phyloP scores from a whole-genome alignment of 2,797 vertebrate species.

The Hipposideros larvatus region DNA sequence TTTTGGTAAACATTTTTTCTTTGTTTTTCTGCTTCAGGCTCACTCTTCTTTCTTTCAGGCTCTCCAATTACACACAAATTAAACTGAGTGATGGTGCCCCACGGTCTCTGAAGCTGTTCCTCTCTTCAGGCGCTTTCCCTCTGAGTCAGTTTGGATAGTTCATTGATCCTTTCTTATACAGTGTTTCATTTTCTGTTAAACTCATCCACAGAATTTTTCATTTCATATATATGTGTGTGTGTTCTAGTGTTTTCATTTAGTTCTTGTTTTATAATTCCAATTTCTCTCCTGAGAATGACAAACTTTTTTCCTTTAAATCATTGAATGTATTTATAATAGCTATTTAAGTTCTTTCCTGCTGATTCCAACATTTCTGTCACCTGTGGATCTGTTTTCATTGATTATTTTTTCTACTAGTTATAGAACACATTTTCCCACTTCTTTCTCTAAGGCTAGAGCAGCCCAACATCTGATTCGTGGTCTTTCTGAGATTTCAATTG shows the following conservation, averaged over 20 bases:
- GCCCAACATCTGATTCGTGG: not conserved
- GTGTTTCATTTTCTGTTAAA: not conserved
- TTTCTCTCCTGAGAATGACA: not conserved
- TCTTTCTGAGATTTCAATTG: not conserved
- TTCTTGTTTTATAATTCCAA: not conserved
- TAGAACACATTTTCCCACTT: not conserved
- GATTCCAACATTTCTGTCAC: not conserved
- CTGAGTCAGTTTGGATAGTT: not conserved
- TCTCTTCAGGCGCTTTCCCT: not conserved
- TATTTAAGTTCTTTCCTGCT: not conserved
- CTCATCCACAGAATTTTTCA: not conserved
- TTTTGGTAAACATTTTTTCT: not conserved
- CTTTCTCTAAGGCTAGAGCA: not conserved
- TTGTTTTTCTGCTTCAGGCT: not conserved
- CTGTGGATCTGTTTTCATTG: not conserved
- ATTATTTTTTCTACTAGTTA: not conserved
- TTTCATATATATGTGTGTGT: not conserved
- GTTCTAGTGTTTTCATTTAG: not conserved
- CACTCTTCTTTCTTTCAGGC: not conserved
- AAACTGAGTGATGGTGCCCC: not conserved
- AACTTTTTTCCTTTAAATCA: not conserved
- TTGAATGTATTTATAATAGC: not conserved
- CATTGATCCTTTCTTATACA: not conserved
- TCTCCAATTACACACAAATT: not conserved
- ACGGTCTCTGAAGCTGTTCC: not conserved